These are phyloP conservation scores for Drosophila bocqueti DNA, from an alignment of 1,140 invertebrate species.

Conservation along the genomic window DNA sequence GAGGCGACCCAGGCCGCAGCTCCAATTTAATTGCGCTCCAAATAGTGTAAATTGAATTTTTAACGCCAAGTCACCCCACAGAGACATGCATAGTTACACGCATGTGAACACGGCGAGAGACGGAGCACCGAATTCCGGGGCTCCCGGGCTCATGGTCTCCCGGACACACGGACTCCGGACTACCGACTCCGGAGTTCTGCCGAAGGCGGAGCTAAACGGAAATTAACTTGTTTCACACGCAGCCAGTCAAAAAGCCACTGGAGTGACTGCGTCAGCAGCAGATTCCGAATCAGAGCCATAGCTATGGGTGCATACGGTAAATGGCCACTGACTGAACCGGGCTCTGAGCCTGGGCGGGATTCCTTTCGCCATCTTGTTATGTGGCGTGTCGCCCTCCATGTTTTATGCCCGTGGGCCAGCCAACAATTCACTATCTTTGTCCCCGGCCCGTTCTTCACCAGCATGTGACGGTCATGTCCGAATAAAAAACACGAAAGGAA, in stretches of 20 bases:
- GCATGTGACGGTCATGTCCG: conserved; percentile 33
- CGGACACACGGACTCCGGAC: not conserved
- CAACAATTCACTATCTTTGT: conserved; percentile 50
- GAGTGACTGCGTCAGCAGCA: conserved; percentile 35
- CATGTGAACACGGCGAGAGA: conserved; percentile 60
- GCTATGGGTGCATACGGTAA: not conserved
- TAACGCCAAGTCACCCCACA: conserved; percentile 60
- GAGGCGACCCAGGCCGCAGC: conserved; percentile 5
- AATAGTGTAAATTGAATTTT: conserved; percentile 83
- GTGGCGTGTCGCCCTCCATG: conserved; percentile 59
- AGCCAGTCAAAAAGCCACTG: conserved; percentile 42
- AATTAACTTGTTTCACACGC: conserved; percentile 78
- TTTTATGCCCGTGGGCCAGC: conserved; percentile 41
- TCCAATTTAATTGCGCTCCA: conserved; percentile 76
- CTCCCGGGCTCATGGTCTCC: not conserved
- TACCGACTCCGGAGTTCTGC: conserved; percentile 6
- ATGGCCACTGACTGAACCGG: conserved; percentile 21
- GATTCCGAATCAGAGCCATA: conserved; percentile 30
- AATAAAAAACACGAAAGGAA: conserved; percentile 11
- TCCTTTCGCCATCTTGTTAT: conserved; percentile 50
- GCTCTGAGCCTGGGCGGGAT: conserved; percentile 16
- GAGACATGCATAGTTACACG: conserved; percentile 73
- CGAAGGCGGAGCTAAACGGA: conserved; percentile 53
- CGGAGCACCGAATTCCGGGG: not conserved
- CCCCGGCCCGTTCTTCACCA: conserved; percentile 14